Conservation (phyloP, 2,797 vertebrate species). For the Sebastes dallii region DNA sequence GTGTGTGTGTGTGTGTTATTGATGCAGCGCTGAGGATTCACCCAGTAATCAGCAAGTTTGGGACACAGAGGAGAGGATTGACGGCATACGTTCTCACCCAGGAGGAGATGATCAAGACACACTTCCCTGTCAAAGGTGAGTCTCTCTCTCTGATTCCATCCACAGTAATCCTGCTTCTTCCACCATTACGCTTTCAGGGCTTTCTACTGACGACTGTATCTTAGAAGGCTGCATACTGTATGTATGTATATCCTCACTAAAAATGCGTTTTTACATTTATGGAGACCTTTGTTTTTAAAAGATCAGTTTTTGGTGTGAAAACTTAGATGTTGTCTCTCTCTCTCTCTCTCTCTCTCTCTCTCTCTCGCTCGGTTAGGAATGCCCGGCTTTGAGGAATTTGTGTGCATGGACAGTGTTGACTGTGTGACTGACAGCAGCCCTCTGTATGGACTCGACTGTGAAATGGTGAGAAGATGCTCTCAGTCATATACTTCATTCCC, state of each 20-base stretch:
- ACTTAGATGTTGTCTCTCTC: not conserved
- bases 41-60: conserved; percentile 82
- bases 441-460: conserved; percentile 92
- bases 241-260: not conserved
- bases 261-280: not conserved
- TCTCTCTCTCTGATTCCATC: not conserved
- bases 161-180: too few species aligned
- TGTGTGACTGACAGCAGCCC: conserved; percentile 86
- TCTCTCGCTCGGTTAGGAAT: conserved; percentile 69
- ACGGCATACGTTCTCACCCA: conserved; percentile 83
- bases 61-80: conserved; percentile 77
- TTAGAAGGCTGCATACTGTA: too few species aligned
- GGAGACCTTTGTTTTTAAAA: too few species aligned
- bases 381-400: conserved; percentile 78
- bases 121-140: conserved; percentile 87
- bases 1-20: not conserved
- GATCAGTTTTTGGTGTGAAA: too few species aligned
- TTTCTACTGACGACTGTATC: too few species aligned
- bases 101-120: conserved; percentile 82
- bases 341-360: not conserved
- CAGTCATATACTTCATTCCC: not conserved
- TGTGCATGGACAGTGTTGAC: conserved; percentile 74
- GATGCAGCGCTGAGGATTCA: conserved; percentile 63
- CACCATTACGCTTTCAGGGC: too few species aligned
- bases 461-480: conserved; percentile 86